These are phyloP conservation scores for Ellobium chinense DNA, from an alignment of 2,888 invertebrate species.

Conservation along the genomic window DNA sequence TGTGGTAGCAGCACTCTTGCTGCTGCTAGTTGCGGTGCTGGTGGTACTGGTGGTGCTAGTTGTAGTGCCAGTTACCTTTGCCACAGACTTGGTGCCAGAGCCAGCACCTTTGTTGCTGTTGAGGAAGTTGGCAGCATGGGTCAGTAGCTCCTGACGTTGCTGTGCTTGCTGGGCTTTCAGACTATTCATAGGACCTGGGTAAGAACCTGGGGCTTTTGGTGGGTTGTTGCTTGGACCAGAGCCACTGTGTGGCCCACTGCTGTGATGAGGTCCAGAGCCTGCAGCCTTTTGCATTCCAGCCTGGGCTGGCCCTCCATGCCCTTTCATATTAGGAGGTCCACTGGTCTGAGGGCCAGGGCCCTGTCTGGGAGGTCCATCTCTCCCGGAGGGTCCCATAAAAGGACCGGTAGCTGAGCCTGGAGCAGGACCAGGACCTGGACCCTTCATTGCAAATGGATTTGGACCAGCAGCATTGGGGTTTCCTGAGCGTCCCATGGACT, in stretches of 20 bases:
- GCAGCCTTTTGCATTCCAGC: not conserved
- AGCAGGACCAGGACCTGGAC: conserved; percentile 25
- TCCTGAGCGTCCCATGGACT: conserved; percentile 11
- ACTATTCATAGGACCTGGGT: conserved; percentile 29
- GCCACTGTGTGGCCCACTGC: not conserved
- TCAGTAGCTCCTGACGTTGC: conserved; percentile 72
- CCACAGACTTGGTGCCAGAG: conserved; percentile 55
- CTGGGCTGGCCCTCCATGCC: conserved; percentile 1
- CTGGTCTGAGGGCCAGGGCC: not conserved
- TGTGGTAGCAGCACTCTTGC: not conserved
- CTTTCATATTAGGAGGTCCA: conserved; percentile 24
- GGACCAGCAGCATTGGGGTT: conserved; percentile 11
- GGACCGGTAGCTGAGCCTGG: not conserved
- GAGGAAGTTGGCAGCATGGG: conserved; percentile 74
- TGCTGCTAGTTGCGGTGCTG: not conserved
- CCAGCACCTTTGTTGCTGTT: conserved; percentile 57
- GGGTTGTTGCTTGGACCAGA: not conserved
- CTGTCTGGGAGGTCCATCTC: conserved; percentile 19
- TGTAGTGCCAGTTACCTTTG: conserved; percentile 43
- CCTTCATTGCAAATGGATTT: conserved; percentile 38
- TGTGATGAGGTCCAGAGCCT: not conserved
- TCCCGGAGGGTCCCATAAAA: conserved; percentile 6
- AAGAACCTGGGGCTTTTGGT: conserved; percentile 41
- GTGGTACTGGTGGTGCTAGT: conserved; percentile 42
- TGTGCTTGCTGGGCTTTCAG: conserved; percentile 67